Percentiles rank a stretch among this genome's conserved stretches.
Evolutionary conservation across 2,797 vertebrate genomes (phyloP).

Genomic region (Danio jaintianensis): DNA sequence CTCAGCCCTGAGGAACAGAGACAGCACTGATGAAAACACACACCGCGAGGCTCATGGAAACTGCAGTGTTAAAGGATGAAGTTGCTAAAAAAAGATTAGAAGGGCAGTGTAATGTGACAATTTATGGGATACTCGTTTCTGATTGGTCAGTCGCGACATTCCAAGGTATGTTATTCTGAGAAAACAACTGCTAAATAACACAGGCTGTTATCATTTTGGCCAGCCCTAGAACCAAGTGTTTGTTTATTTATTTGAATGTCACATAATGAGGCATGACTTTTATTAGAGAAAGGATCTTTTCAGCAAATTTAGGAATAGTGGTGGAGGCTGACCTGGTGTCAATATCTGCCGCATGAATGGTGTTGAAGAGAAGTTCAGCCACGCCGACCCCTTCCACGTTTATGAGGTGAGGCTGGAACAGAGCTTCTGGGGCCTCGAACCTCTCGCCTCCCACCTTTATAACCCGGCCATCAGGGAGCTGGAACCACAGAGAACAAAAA

Average conservation of each 20-base stretch:
- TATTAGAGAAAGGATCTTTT: background rate
- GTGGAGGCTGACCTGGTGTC: conserved; percentile 88
- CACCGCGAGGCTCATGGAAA: background rate
- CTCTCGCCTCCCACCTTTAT: conserved; percentile 98
- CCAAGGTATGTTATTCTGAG: too few species aligned
- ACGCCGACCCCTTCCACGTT: conserved; percentile 98
- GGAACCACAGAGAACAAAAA: background rate
- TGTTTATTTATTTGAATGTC: background rate
- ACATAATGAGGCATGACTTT: background rate
- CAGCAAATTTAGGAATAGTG: background rate
- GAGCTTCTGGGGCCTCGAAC: conserved; percentile 96
- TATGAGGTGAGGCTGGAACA: conserved; percentile 99
- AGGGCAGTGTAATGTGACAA: too few species aligned
- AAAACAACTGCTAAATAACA: too few species aligned
- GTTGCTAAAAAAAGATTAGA: too few species aligned
- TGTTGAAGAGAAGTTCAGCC: conserved; percentile 98
- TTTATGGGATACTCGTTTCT: too few species aligned
- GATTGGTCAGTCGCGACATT: too few species aligned
- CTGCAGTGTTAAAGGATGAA: background rate
- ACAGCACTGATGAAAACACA: background rate
- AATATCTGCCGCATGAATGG: conserved; percentile 98
- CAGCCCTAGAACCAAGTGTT: too few species aligned
- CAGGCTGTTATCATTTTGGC: too few species aligned
- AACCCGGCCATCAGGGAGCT: conserved; percentile 97
- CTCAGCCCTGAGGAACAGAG: conserved; percentile 82